Base-by-base conservation (phyloP, 2,888 invertebrate genomes). In the Ophioninae sp. region DNA sequence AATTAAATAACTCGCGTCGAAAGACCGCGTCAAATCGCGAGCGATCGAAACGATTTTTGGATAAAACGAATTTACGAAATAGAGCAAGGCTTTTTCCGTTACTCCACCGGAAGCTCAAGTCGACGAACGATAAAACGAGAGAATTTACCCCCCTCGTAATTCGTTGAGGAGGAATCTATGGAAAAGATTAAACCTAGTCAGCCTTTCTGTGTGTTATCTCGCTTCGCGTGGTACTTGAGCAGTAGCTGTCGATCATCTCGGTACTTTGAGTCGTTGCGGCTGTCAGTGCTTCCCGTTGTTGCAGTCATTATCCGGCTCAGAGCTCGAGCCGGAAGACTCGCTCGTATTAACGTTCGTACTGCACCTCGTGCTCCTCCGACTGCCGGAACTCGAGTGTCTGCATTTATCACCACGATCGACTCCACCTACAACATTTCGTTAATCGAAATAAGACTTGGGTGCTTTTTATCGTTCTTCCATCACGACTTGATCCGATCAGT, bases 161-260 rank as follows among this genome's bases (percentile, higher is more conserved):
- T 73, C 23, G n/a, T 72, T 67, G 74, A 0, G 17, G 50, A 59
- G 64, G 61, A 82, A 85, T 88, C 83, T 88, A 87, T 86, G 87
- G 85, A 86, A 64, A 65, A 56, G 89, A 88, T 91, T 90, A 89
- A 92, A 91, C 89, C 93, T 93, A 93, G 89, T 93, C 93, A 93
- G 93, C 92, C 93, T 93, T 79, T 93, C 91, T 90, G 91, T 91
- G 88, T 91, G 91, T 92, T 91, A 90, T 90, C 91, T 90, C 91
- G 92, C 89, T 91, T 91, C 88, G 90, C 91, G 89, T 91, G 91
- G 90, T 92, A 92, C 89, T 91, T 92, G 90, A 92, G 91, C 91
- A 92, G 91, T 88, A 92, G 90, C 90, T 92, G 91, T 89, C 90
- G 90, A 89, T 92, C 91, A 57, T 88, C 88, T 86, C 89, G 91